These are phyloP conservation scores for Corydoras sp. DNA, from an alignment of 2,113 vertebrate genomes.

Conservation along the genomic window DNA sequence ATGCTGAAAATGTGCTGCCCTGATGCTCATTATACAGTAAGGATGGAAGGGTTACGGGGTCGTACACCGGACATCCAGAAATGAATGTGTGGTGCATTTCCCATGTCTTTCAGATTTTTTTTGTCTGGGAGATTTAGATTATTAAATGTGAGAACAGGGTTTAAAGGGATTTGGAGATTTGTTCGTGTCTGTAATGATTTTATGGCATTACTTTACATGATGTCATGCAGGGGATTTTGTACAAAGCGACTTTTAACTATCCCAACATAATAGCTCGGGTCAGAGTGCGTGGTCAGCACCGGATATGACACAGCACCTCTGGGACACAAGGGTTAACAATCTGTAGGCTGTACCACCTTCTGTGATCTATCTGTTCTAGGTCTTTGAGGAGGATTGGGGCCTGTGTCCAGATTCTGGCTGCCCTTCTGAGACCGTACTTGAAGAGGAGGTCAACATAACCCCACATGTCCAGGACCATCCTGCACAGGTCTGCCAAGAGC, in stretches of 20 bases:
- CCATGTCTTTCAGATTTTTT: constrained; percentile 17
- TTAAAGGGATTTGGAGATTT: not conserved
- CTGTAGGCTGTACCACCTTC: no score
- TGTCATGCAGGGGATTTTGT: no score
- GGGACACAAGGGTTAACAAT: not conserved
- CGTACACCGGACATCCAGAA: constrained; percentile 21
- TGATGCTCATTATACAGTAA: constrained; percentile 31
- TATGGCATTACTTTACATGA: no score
- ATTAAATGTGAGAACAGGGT: not conserved
- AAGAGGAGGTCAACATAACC: constrained; percentile 47
- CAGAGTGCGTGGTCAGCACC: no score
- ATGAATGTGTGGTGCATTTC: constrained; percentile 18
- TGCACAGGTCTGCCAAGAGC: constrained; percentile 51
- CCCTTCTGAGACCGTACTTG: constrained; percentile 58
- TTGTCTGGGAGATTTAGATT: constrained; percentile 8
- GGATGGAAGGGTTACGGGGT: constrained; percentile 31
- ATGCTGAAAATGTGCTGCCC: constrained; percentile 28
- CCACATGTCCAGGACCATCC: constrained; percentile 8
- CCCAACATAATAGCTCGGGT: no score
- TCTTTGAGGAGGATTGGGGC: constrained; percentile 68
- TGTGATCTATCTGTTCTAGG: constrained; percentile 47
- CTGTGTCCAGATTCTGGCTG: constrained; percentile 61
- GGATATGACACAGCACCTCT: not conserved
- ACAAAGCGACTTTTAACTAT: no score
- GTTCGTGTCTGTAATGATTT: no score